Evolutionary conservation across 1,140 invertebrate species (phyloP).

Genomic region (Charaxes varanes): DNA sequence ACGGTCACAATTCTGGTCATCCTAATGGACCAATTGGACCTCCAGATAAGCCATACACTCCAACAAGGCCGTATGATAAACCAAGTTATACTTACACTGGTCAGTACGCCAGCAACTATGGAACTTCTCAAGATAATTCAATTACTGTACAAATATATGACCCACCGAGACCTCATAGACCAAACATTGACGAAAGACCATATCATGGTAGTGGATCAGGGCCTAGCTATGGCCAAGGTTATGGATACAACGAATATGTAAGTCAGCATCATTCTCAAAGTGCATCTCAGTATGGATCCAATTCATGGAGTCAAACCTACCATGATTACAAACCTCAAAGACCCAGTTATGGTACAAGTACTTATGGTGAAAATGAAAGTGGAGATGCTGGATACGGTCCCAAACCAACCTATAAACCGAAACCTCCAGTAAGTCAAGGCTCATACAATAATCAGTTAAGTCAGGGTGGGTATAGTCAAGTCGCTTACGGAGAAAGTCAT

Average conservation of each 20-base stretch:
- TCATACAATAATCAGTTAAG: slow-evolving; percentile 10
- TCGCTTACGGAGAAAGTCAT: slow-evolving; percentile 15
- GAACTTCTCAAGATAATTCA: slow-evolving; percentile 43
- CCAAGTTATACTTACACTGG: slow-evolving; percentile 39
- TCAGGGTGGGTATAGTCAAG: slow-evolving; percentile 16
- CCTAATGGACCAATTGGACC: slow-evolving; percentile 27
- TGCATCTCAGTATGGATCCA: slow-evolving; percentile 27
- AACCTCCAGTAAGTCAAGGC: slow-evolving; percentile 9
- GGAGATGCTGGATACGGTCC: slow-evolving; percentile 15
- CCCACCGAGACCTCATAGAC: slow-evolving; percentile 48
- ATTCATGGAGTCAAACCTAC: slow-evolving; percentile 22
- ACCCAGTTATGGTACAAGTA: slow-evolving; percentile 13
- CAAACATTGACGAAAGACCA: slow-evolving; percentile 29
- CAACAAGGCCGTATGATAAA: slow-evolving; percentile 34
- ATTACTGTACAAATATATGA: slow-evolving; percentile 57
- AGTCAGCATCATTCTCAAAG: slow-evolving; percentile 39
- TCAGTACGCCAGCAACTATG: slow-evolving; percentile 53
- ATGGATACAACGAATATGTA: slow-evolving; percentile 34
- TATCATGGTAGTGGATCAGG: slow-evolving; percentile 23
- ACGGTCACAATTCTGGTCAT: slow-evolving; percentile 21
- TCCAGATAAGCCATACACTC: slow-evolving; percentile 29
- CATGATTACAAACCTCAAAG: slow-evolving; percentile 26
- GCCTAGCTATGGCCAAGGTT: slow-evolving; percentile 23
- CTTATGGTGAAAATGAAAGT: slow-evolving; percentile 4
- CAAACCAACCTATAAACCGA: slow-evolving; percentile 21